A percentile compares a stretch with the other conserved stretches of the same genome.
Evolutionary conservation across 2,888 invertebrate species (phyloP).

Genomic region (Alentia gelatinosa): DNA sequence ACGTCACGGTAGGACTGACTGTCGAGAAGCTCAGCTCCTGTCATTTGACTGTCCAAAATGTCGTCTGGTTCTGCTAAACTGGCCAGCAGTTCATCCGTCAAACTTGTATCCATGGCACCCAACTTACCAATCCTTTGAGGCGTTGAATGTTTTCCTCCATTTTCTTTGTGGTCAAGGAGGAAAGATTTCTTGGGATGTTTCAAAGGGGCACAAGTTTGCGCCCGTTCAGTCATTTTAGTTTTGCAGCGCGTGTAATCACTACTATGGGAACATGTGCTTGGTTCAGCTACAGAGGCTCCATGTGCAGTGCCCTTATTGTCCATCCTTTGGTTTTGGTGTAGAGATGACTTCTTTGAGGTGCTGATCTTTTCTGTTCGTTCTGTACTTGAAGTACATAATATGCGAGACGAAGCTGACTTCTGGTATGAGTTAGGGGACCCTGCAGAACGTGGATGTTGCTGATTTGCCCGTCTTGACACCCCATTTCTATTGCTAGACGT

Average conservation of each 20-base stretch:
- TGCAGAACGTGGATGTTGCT: not conserved
- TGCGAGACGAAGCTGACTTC: not conserved
- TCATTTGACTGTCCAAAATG: not conserved
- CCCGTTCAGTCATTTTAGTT: not conserved
- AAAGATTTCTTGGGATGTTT: not conserved
- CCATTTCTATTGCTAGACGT: not conserved
- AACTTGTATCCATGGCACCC: not conserved
- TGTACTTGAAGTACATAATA: not conserved
- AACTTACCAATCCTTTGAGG: not conserved
- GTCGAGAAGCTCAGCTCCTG: not conserved
- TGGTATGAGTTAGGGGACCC: not conserved
- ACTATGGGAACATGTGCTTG: too few relatives aligned
- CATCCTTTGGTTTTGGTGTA: not conserved
- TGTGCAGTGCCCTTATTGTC: not conserved
- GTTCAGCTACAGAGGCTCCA: not conserved
- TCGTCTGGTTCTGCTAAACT: slow-evolving; percentile 35
- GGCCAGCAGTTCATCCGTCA: slow-evolving; percentile 15
- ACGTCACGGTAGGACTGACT: not conserved
- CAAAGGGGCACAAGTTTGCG: not conserved
- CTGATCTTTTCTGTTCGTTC: too few relatives aligned
- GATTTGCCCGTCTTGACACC: not conserved
- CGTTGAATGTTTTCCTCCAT: not conserved
- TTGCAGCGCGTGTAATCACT: not conserved
- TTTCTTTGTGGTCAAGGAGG: not conserved
- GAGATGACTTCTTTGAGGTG: not conserved